These are phyloP conservation scores for Lepetodrilus schrolli DNA, from an alignment of 2,888 invertebrate species.

Conservation along the genomic window DNA sequence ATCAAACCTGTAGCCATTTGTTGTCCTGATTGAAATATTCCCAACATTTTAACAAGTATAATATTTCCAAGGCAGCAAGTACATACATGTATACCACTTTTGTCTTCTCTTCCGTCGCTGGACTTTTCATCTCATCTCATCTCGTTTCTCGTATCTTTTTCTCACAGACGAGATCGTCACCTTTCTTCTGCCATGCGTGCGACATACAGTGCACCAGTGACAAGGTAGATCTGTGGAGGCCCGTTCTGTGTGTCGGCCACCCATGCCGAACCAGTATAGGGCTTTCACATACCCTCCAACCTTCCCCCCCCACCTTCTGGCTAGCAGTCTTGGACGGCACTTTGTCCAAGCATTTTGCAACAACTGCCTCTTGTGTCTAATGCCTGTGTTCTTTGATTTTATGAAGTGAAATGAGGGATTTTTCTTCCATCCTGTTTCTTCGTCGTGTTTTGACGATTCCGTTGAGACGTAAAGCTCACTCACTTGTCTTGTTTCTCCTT, in stretches of 20 bases:
- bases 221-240: constrained; percentile 41
- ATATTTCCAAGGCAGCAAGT: no score
- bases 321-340: neutral
- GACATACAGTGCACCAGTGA: constrained; percentile 55
- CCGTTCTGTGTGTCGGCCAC: neutral
- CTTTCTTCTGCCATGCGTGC: constrained; percentile 60
- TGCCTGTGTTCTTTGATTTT: no score
- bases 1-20: no score
- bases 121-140: neutral
- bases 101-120: neutral
- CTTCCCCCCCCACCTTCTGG: neutral
- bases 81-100: no score
- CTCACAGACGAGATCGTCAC: constrained; percentile 11
- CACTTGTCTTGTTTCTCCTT: no score
- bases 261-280: neutral
- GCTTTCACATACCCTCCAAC: neutral
- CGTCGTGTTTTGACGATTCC: no score
- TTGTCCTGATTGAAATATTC: no score
- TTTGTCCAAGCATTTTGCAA: neutral
- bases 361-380: neutral
- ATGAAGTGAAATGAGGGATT: no score
- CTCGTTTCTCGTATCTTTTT: constrained; percentile 15
- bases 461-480: no score
- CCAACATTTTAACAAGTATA: no score
- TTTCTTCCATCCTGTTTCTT: no score